Evolutionary conservation across 2,888 invertebrate genomes (phyloP), one percentile per base, ranked within the genome.

Genomic region (Machimus atricapillus): DNA sequence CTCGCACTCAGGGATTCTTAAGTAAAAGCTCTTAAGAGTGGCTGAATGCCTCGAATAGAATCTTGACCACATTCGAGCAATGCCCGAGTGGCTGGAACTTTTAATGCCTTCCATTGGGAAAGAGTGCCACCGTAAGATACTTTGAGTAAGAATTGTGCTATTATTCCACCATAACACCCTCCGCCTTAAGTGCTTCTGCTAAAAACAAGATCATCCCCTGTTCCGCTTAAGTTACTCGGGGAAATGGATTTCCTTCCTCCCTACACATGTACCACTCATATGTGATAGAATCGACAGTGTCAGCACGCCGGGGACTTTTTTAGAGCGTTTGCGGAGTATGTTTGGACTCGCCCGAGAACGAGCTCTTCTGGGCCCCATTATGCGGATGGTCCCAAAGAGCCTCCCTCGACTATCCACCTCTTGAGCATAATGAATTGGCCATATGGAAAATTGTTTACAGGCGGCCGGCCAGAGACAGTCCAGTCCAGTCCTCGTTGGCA

Each of bases 141-240:
- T 74, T 43, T n/a, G 74, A 85, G 85, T 43, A 74, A 73, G 85
- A 74, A 74, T 58, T 74, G 16, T n/a, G 85, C 85, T 85, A 85
- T 85, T 85, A 85, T 85, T 85, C 74, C 74, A 37, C 85, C 85
- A 85, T 85, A 85, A 85, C 85, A 85, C 85, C 85, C 85, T 74
- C 74, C 85, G 85, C 40, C 85, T 85, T 85, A 85, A 85, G 85
- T 85, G 85, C 74, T 85, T 74, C 37, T 85, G 85, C 85, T 85
- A 85, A 85, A 83, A 85, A 85, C 85, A 85, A 85, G 74, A 85
- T 85, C 85, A 85, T 85, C 85, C 85, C 85, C 85, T 85, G 85
- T 85, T 85, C 85, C 85, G 85, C 85, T 85, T 85, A 85, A 85
- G 85, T 85, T 85, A 85, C 85, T 85, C 85, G 43, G 85, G 85